These are phyloP conservation scores for Meteorus cinctellus DNA, from an alignment of 2,888 invertebrate species.

Conservation along the genomic window DNA sequence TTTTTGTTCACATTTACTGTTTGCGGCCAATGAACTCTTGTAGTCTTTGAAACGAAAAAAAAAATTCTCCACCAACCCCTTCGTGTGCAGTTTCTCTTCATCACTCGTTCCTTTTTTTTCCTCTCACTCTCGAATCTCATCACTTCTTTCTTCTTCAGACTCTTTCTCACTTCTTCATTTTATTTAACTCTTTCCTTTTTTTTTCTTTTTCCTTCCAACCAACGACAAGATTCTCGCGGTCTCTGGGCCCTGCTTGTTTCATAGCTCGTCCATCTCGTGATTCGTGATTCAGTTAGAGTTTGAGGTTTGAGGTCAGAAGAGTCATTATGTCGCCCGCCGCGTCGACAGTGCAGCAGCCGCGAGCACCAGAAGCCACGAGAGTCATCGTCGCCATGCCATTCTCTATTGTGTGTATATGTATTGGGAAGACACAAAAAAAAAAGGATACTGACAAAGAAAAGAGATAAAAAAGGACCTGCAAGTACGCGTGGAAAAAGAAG, in stretches of 20 bases:
- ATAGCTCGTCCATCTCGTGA: conserved; percentile 21
- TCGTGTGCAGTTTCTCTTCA: background rate
- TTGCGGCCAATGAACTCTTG: conserved; percentile 46
- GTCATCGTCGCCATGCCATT: conserved; percentile 14
- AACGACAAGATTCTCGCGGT: conserved; percentile 32
- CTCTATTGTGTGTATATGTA: background rate
- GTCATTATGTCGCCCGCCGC: conserved; percentile 68
- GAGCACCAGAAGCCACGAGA: conserved; percentile 21
- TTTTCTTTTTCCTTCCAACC: conserved; percentile 8
- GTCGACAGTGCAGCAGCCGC: conserved; percentile 55
- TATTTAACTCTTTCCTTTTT: conserved; percentile 12
- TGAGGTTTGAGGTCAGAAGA: conserved; percentile 67
- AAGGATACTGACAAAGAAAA: conserved; percentile 24
- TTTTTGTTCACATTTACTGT: background rate
- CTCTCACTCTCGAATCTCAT: background rate
- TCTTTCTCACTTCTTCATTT: background rate
- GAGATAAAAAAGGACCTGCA: conserved; percentile 26
- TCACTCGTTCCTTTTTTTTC: background rate
- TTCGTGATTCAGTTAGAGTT: conserved; percentile 68
- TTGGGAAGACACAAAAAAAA: conserved; percentile 49
- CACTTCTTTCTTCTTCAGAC: background rate
- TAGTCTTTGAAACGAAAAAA: conserved; percentile 23
- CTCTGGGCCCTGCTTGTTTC: conserved; percentile 11
- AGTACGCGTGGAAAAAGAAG: conserved; percentile 36
- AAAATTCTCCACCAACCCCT: conserved; percentile 3